These are phyloP conservation scores for Phoenicopterus ruber DNA, from an alignment of 2,113 vertebrate species.

Conservation along the genomic window DNA sequence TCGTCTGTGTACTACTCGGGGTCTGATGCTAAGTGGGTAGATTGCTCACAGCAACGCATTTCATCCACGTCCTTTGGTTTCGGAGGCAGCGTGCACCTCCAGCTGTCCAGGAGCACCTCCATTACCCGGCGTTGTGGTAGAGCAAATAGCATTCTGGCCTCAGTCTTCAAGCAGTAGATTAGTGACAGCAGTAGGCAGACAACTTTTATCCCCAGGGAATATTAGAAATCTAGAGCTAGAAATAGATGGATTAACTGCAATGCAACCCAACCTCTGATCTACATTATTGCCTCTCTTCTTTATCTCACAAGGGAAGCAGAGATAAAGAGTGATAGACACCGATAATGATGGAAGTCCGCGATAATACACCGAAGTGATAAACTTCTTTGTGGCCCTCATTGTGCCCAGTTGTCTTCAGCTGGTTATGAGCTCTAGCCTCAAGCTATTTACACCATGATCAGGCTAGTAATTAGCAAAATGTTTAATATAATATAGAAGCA, in stretches of 20 bases:
- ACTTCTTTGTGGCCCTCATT: conserved; percentile 73
- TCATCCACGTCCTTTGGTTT: conserved; percentile 59
- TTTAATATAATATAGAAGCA: conserved; percentile 99
- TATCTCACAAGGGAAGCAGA: conserved; percentile 58
- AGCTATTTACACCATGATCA: conserved; percentile 98
- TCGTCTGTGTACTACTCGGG: background rate
- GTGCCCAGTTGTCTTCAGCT: conserved; percentile 75
- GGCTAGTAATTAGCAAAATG: conserved; percentile 98
- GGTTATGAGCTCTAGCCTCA: conserved; percentile 82
- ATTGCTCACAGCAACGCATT: conserved; percentile 75
- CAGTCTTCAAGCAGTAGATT: conserved; percentile 35
- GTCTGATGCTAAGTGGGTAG: conserved; percentile 71
- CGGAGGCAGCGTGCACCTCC: background rate
- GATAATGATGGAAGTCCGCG: conserved; percentile 51
- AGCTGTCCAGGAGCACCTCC: conserved; percentile 76
- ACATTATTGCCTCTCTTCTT: conserved; percentile 51
- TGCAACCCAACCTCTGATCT: conserved; percentile 54
- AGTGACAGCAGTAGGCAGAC: conserved; percentile 49
- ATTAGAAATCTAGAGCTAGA: conserved; percentile 56
- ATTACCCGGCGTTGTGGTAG: conserved; percentile 64
- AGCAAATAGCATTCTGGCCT: conserved; percentile 59
- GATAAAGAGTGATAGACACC: conserved; percentile 44
- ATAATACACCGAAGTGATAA: conserved; percentile 63
- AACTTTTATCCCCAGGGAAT: conserved; percentile 33
- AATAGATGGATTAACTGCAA: conserved; percentile 66